Conservation (phyloP, 2,113 vertebrate genomes). For the Phrynosoma platyrhinos region DNA sequence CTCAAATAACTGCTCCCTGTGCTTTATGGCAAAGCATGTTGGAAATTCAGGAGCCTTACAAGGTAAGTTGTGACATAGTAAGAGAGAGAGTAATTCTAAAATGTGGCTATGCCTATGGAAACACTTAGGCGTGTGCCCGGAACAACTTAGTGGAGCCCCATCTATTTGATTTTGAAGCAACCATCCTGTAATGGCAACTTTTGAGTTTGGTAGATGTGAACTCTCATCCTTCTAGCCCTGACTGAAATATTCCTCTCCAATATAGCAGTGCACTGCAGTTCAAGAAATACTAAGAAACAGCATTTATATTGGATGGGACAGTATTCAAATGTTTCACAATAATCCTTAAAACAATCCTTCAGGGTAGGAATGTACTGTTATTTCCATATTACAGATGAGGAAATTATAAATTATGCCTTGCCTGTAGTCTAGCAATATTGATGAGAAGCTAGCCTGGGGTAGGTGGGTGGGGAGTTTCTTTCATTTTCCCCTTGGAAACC, state of each 20-base stretch:
- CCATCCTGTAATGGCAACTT: neutral
- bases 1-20: neutral
- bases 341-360: neutral
- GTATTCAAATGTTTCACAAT: neutral
- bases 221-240: neutral
- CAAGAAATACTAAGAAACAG: neutral
- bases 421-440: too few relatives aligned
- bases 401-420: too few relatives aligned
- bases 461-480: neutral
- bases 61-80: too few relatives aligned
- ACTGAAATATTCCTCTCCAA: neutral
- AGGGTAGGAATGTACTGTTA: neutral
- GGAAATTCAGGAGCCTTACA: neutral
- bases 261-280: too few relatives aligned
- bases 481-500: too few relatives aligned
- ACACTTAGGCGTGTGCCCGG: neutral
- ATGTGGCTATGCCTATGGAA: neutral
- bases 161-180: neutral
- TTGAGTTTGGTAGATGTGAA: neutral
- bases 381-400: neutral
- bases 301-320: neutral
- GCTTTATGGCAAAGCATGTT: neutral
- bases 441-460: neutral
- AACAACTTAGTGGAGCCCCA: neutral
- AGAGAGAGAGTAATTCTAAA: neutral